phyloP scores from a whole-genome alignment of 2,888 invertebrate species.

The Drosophila hawaiiensis region DNA sequence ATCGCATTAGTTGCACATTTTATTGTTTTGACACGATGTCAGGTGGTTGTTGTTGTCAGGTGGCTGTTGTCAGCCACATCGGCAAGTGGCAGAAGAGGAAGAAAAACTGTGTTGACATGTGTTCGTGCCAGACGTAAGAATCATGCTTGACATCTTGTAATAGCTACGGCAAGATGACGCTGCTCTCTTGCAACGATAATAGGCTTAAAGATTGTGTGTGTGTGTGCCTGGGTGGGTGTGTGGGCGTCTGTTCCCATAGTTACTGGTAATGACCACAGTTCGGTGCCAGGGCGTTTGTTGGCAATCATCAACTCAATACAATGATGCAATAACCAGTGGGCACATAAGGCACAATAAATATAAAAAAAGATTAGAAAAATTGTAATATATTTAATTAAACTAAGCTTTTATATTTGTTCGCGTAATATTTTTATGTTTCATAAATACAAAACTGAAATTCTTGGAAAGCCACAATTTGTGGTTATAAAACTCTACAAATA shows the following conservation, averaged over 20 bases:
- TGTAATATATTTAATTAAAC: not conserved
- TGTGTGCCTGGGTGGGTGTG: not conserved
- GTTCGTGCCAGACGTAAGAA: slow-evolving; percentile 38
- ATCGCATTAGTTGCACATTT: slow-evolving; percentile 78
- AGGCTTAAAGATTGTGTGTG: slow-evolving; percentile 42
- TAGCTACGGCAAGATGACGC: slow-evolving; percentile 46
- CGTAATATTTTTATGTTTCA: not conserved
- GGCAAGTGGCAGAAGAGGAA: slow-evolving; percentile 21
- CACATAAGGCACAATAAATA: not conserved
- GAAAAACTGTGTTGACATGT: slow-evolving; percentile 34
- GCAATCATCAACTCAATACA: not conserved
- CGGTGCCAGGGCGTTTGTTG: not conserved
- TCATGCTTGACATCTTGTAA: slow-evolving; percentile 50
- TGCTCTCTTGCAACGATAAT: slow-evolving; percentile 40
- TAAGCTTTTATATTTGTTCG: not conserved
- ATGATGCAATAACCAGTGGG: too few relatives aligned
- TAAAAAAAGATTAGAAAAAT: not conserved
- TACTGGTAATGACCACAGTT: not conserved
- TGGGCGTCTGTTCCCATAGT: not conserved
- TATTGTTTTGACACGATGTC: slow-evolving; percentile 55
- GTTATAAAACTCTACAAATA: not conserved
- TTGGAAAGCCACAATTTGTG: not conserved
- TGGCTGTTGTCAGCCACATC: slow-evolving; percentile 21
- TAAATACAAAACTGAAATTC: not conserved
- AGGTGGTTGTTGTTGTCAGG: slow-evolving; percentile 12